Evolutionary conservation across 2,797 vertebrate genomes (phyloP).

Genomic region (Nyctibius grandis): DNA sequence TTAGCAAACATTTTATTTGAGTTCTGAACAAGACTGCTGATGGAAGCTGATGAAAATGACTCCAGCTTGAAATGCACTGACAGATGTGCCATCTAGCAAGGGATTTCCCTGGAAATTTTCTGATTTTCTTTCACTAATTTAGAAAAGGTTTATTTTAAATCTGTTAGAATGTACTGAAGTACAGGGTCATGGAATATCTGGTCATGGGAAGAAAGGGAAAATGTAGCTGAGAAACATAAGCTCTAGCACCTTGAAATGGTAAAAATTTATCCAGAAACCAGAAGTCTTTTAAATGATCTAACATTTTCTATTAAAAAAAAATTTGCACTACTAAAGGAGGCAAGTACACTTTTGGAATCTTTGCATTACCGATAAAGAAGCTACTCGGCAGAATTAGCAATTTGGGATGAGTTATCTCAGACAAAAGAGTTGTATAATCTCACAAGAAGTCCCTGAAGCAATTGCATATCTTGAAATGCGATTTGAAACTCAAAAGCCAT

Average conservation of each 20-base stretch:
- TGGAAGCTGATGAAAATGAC: slow-evolving; percentile 17
- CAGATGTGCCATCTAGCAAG: slow-evolving; percentile 36
- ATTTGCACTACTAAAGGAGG: not conserved
- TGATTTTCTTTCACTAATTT: slow-evolving; percentile 35
- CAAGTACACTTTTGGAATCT: not conserved
- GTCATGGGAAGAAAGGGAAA: not conserved
- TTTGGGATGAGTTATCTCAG: not conserved
- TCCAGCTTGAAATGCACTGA: not conserved
- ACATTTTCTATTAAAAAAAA: not conserved
- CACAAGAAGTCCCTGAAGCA: not conserved
- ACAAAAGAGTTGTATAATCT: not conserved
- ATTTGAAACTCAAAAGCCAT: not conserved
- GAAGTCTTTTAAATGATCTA: not conserved
- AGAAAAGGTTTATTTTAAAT: slow-evolving; percentile 55
- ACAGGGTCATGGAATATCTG: not conserved
- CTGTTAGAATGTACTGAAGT: not conserved
- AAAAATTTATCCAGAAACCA: not conserved
- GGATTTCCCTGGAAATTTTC: slow-evolving; percentile 42
- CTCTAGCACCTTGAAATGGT: not conserved
- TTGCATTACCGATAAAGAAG: not conserved
- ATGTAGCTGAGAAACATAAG: not conserved
- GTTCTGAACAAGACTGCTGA: slow-evolving; percentile 47
- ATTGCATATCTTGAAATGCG: not conserved
- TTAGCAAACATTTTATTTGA: slow-evolving; percentile 57
- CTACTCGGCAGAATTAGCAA: not conserved